Evolutionary conservation across 2,113 vertebrate species (phyloP).

Genomic region (Bucco capensis): DNA sequence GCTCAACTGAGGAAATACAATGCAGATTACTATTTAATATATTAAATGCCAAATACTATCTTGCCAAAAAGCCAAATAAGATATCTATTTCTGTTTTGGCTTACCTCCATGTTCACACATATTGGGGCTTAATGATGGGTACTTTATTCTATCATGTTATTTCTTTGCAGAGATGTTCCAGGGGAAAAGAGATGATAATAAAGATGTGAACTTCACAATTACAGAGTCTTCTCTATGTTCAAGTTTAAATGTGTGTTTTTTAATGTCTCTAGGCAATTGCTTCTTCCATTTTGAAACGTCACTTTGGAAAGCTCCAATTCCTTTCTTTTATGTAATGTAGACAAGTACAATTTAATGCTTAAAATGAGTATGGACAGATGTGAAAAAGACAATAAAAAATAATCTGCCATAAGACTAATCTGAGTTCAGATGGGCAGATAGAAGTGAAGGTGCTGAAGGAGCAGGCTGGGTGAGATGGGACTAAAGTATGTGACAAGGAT

Average conservation of each 20-base stretch:
- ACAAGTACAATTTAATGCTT: neutral
- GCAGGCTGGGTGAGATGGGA: neutral
- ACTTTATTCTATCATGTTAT: conserved; percentile 21
- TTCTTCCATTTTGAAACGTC: neutral
- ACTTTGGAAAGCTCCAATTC: neutral
- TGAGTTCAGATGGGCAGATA: neutral
- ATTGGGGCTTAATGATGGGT: conserved; percentile 9
- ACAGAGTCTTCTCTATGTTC: neutral
- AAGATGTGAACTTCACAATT: neutral
- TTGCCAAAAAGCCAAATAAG: conserved; percentile 8
- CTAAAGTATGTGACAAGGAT: neutral
- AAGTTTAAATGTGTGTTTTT: conserved; percentile 15
- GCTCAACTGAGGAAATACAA: conserved; percentile 29
- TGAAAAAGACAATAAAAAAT: neutral
- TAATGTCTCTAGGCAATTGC: neutral
- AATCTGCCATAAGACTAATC: neutral
- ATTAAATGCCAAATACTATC: conserved; percentile 7
- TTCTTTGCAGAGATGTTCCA: neutral
- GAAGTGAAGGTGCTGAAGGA: neutral
- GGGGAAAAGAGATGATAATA: conserved; percentile 22
- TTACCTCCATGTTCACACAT: neutral
- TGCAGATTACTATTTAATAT: conserved; percentile 10
- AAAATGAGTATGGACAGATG: neutral
- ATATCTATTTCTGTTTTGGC: conserved; percentile 6
- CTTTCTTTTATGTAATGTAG: neutral